These are phyloP conservation scores for Mormyrus lacerda DNA, from an alignment of 2,113 vertebrate species.

Conservation along the genomic window DNA sequence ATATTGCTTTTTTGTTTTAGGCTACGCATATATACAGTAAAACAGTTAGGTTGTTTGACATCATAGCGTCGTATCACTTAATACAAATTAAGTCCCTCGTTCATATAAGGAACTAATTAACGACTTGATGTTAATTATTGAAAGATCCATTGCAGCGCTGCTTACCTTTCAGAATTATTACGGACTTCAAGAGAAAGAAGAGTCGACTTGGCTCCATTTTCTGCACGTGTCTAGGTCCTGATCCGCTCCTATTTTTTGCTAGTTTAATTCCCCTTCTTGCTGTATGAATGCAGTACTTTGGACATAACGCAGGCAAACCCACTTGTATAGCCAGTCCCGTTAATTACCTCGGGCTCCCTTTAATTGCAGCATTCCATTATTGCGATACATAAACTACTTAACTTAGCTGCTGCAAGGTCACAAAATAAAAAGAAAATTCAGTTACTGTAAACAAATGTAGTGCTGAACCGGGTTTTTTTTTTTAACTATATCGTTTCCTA, in stretches of 20 bases:
- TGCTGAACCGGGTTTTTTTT: background rate
- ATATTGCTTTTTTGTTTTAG: background rate
- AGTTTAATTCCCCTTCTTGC: conserved; percentile 23
- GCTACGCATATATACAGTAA: background rate
- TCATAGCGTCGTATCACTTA: background rate
- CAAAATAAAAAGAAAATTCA: background rate
- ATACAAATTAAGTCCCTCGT: background rate
- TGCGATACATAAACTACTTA: background rate
- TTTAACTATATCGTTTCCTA: background rate
- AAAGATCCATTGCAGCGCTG: background rate
- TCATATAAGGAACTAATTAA: background rate
- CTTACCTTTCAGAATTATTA: conserved; percentile 61
- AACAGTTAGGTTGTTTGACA: background rate
- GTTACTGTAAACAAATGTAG: background rate
- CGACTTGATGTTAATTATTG: background rate
- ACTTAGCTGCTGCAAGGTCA: background rate
- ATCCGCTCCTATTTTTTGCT: background rate
- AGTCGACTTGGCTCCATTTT: conserved; percentile 57
- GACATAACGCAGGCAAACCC: conserved; percentile 12
- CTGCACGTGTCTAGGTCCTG: background rate
- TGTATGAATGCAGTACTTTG: conserved; percentile 21
- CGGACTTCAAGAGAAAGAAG: conserved; percentile 49
- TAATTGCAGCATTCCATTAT: conserved; percentile 40
- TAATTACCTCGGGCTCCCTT: conserved; percentile 37
- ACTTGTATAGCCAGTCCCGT: conserved; percentile 24